Evolutionary conservation across 2,113 vertebrate species (phyloP), one percentile per base, ranked within the genome.

Genomic region (Deroptyus accipitrinus): DNA sequence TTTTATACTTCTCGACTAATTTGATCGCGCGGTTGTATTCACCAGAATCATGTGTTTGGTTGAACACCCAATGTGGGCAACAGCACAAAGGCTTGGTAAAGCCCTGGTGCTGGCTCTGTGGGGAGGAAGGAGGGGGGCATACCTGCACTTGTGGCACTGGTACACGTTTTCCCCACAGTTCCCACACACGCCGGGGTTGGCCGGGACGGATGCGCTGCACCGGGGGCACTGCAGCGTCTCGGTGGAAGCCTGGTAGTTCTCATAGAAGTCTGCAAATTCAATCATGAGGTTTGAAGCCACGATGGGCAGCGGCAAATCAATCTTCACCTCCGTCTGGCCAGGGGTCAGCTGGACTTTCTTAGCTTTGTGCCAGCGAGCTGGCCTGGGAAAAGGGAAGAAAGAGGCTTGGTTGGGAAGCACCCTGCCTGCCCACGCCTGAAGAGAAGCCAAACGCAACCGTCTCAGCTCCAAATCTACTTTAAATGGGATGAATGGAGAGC

Each of bases 221-320:
- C 99, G 99, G 0, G 99, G 99, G 96, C 99, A 99, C 97, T 99
- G 99, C 88, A 99, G 97, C 11, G 99, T 99, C 97, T 99, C 99
- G 0, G 99, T 99, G 92, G 99, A 99, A 2, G 99, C 99, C 96
- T 99, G 99, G 97, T 99, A 99, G 96, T 99, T 99, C 98, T 99
- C 99, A 27, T 99, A 99, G 95, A 99, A 99, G 92, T 99, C 99
- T 0, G 99, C 99, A 79, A 99, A 99, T 96, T 99, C 99, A 1
- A 99, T 99, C 99, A 99, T 99, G 95, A 99, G 97, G 97, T 99
- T 99, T 46, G 99, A 99, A 33, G 99, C 99, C 72, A 99, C 99
- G 0, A 99, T 99, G 86, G 99, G 99, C 90, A 99, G 92, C 0
- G 99, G 99, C 35, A 99, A 98, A 94, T 99, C 99, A 0, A 99